Evolutionary conservation across 2,888 invertebrate genomes (phyloP), one percentile per base, ranked within the genome.

Genomic region (Nasonovia ribisnigri): DNA sequence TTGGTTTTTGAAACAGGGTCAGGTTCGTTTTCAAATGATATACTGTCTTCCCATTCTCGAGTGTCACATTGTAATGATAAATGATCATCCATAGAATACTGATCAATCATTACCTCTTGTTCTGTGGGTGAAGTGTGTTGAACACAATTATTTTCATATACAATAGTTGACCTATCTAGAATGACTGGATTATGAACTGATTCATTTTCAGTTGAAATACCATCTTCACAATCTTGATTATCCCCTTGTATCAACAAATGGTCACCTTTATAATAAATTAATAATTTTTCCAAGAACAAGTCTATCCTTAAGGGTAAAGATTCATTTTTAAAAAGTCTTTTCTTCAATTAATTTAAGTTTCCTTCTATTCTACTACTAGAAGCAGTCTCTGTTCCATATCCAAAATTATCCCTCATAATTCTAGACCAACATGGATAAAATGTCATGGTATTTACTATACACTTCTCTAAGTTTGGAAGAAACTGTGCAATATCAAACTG

Each of bases 401-500:
- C 57, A 57, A 57, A 57, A 57, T 26, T 29, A 57, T 57, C 29
- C 8, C 57, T 57, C 60, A 60, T 60, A 60, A 60, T 60, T 60
- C 29, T 29, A 60, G 60, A 60, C 60, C 36, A 77, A 77, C 77
- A 77, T 77, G 77, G 36, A 43, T 26, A 84, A 46, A 84, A 84
- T 84, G 46, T 84, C 84, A 84, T 43, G 26, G 24, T 42, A 84
- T 84, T 84, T 3, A 84, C 84, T 84, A 84, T 84, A 84, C 84
- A 84, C 43, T 3, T 4, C 84, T 84, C 46, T 84, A 84, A 84
- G 43, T 46, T 84, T 46, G 84, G 84, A 84, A 84, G 84, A 84
- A 84, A 84, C 26, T 84, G 84, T 46, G 84, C 84, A 46, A 46
- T 84, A n/a, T 60, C 60, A 60, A 60, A 60, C 60, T n/a, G n/a